Evolutionary conservation across 2,113 vertebrate species (phyloP).

Genomic region (Podilymbus podiceps): DNA sequence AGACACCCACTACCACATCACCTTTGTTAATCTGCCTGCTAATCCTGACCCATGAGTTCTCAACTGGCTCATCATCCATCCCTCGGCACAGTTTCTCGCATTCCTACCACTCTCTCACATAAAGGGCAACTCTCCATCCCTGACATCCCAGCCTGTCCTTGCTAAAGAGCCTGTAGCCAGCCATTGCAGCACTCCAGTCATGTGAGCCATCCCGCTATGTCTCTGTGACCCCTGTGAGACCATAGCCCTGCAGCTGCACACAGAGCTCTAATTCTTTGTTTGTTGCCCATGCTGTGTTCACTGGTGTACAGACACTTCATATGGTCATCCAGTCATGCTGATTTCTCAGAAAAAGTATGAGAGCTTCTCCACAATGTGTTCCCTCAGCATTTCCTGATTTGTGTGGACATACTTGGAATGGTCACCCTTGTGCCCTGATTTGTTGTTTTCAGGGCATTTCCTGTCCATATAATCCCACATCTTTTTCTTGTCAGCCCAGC

Average conservation of each 20-base stretch:
- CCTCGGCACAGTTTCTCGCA: background rate
- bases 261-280: background rate
- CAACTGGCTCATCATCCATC: background rate
- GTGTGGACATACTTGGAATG: background rate
- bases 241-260: background rate
- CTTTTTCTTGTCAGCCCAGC: background rate
- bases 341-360: background rate
- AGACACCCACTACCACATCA: background rate
- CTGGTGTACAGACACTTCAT: background rate
- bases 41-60: background rate
- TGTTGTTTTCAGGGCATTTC: background rate
- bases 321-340: background rate
- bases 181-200: background rate
- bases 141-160: background rate
- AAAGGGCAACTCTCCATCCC: too few species aligned
- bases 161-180: background rate
- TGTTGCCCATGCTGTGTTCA: background rate
- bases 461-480: background rate
- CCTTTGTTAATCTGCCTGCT: background rate
- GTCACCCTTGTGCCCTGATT: background rate
- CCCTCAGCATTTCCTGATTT: background rate
- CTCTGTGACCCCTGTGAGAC: background rate
- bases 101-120: background rate
- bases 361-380: background rate
- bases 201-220: background rate